These are phyloP conservation scores for Babylonia areolata DNA, from an alignment of 1,140 invertebrate species.

Conservation along the genomic window DNA sequence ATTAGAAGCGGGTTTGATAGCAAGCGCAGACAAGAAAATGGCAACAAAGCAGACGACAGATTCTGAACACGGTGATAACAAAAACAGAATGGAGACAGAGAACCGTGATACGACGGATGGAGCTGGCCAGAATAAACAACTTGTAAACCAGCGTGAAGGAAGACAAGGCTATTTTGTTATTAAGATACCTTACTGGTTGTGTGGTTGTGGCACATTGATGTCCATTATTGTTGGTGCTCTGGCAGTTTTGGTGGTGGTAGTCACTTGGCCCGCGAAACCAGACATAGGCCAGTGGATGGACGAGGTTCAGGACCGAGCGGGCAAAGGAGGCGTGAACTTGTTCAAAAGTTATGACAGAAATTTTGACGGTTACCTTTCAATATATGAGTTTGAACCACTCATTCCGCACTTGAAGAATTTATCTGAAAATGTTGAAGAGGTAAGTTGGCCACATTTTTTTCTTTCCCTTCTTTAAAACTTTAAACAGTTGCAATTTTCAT, in stretches of 20 bases:
- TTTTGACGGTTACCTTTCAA: constrained; percentile 61
- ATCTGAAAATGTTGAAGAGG: constrained; percentile 8
- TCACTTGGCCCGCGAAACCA: not conserved
- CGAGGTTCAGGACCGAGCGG: constrained; percentile 44
- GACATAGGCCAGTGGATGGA: constrained; percentile 3
- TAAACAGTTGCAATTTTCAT: not conserved
- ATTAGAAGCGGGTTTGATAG: too few relatives aligned
- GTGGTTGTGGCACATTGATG: not conserved
- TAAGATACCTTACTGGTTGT: not conserved
- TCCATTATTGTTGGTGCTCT: not conserved
- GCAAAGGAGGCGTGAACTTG: constrained; percentile 58
- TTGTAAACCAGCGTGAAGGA: too few relatives aligned
- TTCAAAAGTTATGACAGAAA: constrained; percentile 63
- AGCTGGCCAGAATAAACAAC: not conserved
- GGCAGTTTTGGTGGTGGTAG: not conserved
- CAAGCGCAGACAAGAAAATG: not conserved
- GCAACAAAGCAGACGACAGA: not conserved
- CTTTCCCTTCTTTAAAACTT: not conserved
- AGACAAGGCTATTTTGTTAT: not conserved
- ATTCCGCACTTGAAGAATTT: constrained; percentile 15
- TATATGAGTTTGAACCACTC: constrained; percentile 65
- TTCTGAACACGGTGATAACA: not conserved
- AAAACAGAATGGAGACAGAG: not conserved
- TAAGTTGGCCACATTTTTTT: not conserved
- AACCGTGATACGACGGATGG: not conserved